Conservation (phyloP, 2,888 invertebrate genomes). For the Saturnia japonica region DNA sequence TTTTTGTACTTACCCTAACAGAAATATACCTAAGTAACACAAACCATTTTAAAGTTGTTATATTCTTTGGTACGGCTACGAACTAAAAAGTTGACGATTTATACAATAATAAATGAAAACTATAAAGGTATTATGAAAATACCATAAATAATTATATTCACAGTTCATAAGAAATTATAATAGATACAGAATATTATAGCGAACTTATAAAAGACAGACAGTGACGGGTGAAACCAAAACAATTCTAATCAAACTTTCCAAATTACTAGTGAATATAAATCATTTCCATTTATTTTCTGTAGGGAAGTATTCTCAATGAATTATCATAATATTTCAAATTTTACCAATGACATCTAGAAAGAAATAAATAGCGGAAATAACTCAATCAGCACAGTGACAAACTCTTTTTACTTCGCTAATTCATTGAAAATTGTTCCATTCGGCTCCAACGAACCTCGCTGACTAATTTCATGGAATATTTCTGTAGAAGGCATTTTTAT, state of each 20-base stretch:
- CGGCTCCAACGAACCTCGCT: constrained; percentile 39
- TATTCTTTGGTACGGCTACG: too few relatives aligned
- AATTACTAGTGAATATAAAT: neutral
- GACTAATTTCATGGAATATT: constrained; percentile 44
- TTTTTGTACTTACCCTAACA: too few relatives aligned
- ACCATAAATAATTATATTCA: neutral
- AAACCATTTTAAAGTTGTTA: too few relatives aligned
- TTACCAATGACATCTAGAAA: constrained; percentile 1
- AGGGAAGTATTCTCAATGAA: neutral
- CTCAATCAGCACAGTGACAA: constrained; percentile 34
- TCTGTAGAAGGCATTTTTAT: constrained; percentile 7
- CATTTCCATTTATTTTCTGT: neutral
- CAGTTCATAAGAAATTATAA: neutral
- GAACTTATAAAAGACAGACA: neutral
- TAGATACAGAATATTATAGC: neutral
- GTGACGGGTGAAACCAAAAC: neutral
- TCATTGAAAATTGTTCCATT: constrained; percentile 49
- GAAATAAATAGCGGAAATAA: constrained; percentile 29
- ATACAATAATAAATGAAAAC: neutral
- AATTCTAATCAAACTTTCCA: neutral
- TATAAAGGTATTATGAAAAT: neutral
- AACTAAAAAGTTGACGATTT: neutral
- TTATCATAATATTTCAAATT: neutral
- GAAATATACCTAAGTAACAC: too few relatives aligned
- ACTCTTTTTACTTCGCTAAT: constrained; percentile 42